phyloP scores from a whole-genome alignment of 2,888 invertebrate genomes.

The Noctuana brunneofusca region DNA sequence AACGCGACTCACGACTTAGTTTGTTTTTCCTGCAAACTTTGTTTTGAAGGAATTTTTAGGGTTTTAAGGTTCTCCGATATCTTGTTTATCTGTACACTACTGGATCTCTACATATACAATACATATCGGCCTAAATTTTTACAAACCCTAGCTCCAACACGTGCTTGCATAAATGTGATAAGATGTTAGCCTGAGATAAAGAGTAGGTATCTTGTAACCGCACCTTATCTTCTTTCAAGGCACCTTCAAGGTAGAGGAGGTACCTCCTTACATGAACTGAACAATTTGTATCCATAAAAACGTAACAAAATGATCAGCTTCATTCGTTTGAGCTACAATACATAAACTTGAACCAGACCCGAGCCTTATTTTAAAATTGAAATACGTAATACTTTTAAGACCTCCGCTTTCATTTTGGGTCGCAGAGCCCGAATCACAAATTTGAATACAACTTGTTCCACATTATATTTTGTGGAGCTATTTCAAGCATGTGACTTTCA shows the following conservation, averaged over 20 bases:
- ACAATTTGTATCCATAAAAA: neutral
- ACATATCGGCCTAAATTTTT: no score
- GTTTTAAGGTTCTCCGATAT: neutral
- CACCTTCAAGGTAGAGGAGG: no score
- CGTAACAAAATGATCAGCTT: neutral
- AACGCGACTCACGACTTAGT: slow-evolving; percentile 22
- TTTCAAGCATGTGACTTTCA: slow-evolving; percentile 14
- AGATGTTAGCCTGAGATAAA: no score
- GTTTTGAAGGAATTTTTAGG: neutral
- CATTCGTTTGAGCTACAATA: neutral
- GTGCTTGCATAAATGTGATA: no score
- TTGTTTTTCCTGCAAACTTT: slow-evolving; percentile 18
- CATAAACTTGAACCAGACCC: neutral
- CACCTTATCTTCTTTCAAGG: no score
- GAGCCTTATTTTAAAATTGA: neutral
- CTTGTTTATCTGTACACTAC: no score
- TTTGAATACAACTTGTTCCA: slow-evolving; percentile 1
- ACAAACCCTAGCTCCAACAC: no score
- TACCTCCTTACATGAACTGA: neutral
- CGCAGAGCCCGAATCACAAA: neutral
- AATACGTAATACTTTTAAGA: neutral
- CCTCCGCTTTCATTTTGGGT: neutral
- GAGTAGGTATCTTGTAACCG: no score
- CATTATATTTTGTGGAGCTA: slow-evolving; percentile 8
- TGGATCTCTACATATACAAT: no score